phyloP scores from a whole-genome alignment of 92 coral and sea anemone genomes.

The Montipora capitata region DNA sequence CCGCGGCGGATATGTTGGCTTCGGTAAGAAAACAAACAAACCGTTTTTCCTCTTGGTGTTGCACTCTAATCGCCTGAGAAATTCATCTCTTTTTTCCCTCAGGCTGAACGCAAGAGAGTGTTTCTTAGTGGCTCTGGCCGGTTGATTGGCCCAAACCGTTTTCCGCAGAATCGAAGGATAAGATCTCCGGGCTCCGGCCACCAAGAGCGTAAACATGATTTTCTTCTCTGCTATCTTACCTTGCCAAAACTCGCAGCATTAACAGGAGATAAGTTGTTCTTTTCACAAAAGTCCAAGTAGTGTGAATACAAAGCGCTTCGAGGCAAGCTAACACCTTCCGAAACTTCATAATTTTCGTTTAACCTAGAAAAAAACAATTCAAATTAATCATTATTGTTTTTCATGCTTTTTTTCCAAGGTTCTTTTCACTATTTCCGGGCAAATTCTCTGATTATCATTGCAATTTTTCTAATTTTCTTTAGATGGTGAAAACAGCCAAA shows the following conservation, averaged over 20 bases:
- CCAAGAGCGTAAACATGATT: no score
- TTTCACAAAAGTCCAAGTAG: slow-evolving; percentile 97
- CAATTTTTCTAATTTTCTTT: background rate
- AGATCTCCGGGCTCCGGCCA: no score
- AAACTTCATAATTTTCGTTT: slow-evolving; percentile 97
- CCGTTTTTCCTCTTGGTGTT: no score
- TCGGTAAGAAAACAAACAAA: no score
- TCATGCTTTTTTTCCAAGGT: background rate
- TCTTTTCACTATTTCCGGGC: background rate
- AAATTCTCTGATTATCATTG: background rate
- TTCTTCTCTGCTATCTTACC: slow-evolving; percentile 46
- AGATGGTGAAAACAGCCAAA: no score
- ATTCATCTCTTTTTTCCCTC: no score
- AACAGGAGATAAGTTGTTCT: slow-evolving; percentile 92
- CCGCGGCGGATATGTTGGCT: no score
- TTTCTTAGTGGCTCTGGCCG: no score
- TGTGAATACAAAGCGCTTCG: slow-evolving; percentile 96
- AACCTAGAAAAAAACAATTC: slow-evolving; percentile 70
- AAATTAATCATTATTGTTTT: background rate
- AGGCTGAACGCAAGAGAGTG: no score
- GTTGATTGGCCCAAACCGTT: no score
- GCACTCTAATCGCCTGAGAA: no score
- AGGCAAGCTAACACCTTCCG: slow-evolving; percentile 98
- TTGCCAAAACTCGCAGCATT: slow-evolving; percentile 99
- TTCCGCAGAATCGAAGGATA: no score